Base-by-base conservation (phyloP, 2,113 vertebrate genomes). In the Orientallactaga bullata region DNA sequence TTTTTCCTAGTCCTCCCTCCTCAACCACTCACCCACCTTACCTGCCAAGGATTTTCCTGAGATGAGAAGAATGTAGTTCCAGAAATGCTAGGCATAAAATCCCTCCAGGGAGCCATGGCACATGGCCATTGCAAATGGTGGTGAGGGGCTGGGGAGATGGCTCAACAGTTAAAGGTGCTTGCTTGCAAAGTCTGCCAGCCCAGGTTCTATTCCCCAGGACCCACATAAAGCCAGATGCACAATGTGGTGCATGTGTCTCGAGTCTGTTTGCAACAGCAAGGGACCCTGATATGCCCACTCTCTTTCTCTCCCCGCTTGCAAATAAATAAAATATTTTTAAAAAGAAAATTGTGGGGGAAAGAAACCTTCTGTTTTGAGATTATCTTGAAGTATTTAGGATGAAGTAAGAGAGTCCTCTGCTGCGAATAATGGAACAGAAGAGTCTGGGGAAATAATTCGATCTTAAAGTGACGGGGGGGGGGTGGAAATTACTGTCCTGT, bases 11-110 rank as follows among this genome's bases (percentile, higher is more conserved):
- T 23, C 68, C 28, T 32, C 23, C 76, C 51, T 60, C 5, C 1
- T n/a, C 47, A 58, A 6, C 63, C 35, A 2, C 42, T 91, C n/a
- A 1, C 9, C 71, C 28, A 42, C 66, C 35, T 82, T 28, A 63
- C 90, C 74, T 86, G 72, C 1, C 23, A 13, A 68, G 58, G 5
- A 15, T 26, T 37, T 26, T 26, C 6, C 21, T 58, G 32, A 30
- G 73, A 16, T 69, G 37, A 78, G 91, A 42, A 90, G 85, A 69
- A 74, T 60, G 21, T 51, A 68, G 24, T 20, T 82, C 35, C 79
- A 37, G 42, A 90, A 95, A 76, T 17, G 21, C 35, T 47, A 39
- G 74, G 30, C 37, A 9, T 76, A 16, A 60, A 37, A 26, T 88
- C 72, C 3, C 6, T n/a, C n/a, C 39, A 65, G 72, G 24, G 37